phyloP scores from a whole-genome alignment of 2,888 invertebrate species.

The Tortrix viridana region DNA sequence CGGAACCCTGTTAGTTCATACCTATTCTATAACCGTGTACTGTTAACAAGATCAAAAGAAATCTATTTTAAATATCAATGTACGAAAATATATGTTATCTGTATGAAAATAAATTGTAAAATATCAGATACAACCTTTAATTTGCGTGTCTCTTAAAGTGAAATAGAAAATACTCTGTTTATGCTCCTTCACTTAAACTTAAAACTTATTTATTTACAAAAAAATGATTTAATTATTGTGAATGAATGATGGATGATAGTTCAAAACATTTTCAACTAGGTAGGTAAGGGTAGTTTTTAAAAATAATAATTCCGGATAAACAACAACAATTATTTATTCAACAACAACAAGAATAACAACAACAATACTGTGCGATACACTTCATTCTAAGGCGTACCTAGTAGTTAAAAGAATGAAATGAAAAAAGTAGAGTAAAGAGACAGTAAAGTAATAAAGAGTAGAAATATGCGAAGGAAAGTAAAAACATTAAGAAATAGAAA shows the following conservation, averaged over 20 bases:
- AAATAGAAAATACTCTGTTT: neutral
- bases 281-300: conserved; percentile 19
- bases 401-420: conserved; percentile 49
- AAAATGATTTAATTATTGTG: neutral
- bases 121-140: conserved; percentile 43
- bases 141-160: conserved; percentile 21
- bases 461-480: too few species aligned
- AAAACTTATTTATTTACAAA: neutral
- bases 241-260: neutral
- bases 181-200: neutral
- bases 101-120: conserved; percentile 72
- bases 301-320: conserved; percentile 47
- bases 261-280: conserved; percentile 9
- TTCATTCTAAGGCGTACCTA: conserved; percentile 64
- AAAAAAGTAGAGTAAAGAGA: conserved; percentile 5
- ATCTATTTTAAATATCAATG: conserved; percentile 83
- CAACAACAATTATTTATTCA: conserved; percentile 55
- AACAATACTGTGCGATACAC: conserved; percentile 55
- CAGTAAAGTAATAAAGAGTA: too few species aligned
- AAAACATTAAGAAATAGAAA: too few species aligned
- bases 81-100: conserved; percentile 78
- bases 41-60: conserved; percentile 73
- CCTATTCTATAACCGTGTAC: conserved; percentile 58
- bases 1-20: conserved; percentile 21
- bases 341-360: conserved; percentile 55